phyloP scores from a whole-genome alignment of 2,797 vertebrate genomes.

The Coregonus ussuriensis region DNA sequence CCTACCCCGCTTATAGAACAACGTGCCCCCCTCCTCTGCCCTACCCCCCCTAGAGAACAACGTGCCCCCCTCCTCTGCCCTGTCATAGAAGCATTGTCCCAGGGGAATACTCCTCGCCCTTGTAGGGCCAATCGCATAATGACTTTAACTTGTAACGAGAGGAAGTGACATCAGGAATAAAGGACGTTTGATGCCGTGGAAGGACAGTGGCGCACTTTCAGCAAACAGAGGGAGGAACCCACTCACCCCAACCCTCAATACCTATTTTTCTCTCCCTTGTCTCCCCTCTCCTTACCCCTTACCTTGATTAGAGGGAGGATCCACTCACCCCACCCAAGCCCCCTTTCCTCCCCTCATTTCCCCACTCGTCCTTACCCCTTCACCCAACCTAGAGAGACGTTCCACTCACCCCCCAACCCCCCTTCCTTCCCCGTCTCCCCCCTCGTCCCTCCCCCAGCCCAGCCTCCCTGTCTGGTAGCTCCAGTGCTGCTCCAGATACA shows the following conservation, averaged over 20 bases:
- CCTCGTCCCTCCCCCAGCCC: neutral
- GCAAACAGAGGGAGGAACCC: conserved; percentile 71
- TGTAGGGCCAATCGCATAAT: conserved; percentile 83
- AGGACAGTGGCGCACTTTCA: conserved; percentile 78
- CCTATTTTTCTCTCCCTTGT: neutral
- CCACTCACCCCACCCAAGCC: neutral
- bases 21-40: too few relatives aligned
- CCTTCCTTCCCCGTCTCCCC: conserved; percentile 3
- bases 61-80: conserved; percentile 73
- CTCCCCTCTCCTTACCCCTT: conserved; percentile 6
- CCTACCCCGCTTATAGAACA: too few relatives aligned
- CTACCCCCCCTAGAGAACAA: conserved; percentile 77
- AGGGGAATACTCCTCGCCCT: conserved; percentile 78
- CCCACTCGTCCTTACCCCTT: neutral
- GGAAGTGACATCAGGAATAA: conserved; percentile 77
- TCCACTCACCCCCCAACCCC: conserved; percentile 23
- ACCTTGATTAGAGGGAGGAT: neutral
- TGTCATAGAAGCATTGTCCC: conserved; percentile 71
- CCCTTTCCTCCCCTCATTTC: neutral
- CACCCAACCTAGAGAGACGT: too few relatives aligned
- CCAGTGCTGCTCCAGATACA: conserved; percentile 83
- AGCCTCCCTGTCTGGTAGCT: conserved; percentile 77
- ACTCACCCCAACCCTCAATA: conserved; percentile 42
- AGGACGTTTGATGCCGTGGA: conserved; percentile 82
- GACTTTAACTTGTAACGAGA: conserved; percentile 84